Evolutionary conservation across 2,888 invertebrate species (phyloP).

Genomic region (Tetragnatha montana): DNA sequence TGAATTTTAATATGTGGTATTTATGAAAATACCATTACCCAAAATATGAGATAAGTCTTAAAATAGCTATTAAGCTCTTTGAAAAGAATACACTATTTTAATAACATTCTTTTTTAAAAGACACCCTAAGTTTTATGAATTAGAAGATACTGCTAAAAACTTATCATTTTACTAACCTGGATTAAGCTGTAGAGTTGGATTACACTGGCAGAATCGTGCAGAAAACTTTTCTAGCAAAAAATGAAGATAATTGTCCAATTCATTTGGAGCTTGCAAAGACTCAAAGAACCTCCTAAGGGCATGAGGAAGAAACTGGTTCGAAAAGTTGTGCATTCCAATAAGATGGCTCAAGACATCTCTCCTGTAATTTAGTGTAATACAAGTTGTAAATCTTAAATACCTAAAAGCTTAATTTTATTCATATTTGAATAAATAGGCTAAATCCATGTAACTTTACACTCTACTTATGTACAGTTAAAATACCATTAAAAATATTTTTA

Average conservation of each 20-base stretch:
- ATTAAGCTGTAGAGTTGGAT: slow-evolving; percentile 76
- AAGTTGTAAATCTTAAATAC: too few species aligned
- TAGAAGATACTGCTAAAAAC: background rate
- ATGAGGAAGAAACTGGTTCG: slow-evolving; percentile 78
- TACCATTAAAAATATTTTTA: background rate
- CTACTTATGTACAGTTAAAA: background rate
- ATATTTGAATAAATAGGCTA: background rate
- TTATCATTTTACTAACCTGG: slow-evolving; percentile 74
- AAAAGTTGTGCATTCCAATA: slow-evolving; percentile 77
- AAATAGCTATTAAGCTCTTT: too few species aligned
- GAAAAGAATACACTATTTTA: too few species aligned
- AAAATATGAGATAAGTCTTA: too few species aligned
- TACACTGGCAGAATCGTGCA: slow-evolving; percentile 77
- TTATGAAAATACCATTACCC: too few species aligned
- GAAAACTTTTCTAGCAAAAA: slow-evolving; percentile 78
- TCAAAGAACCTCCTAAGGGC: slow-evolving; percentile 77
- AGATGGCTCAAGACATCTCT: slow-evolving; percentile 76
- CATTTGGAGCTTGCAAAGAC: slow-evolving; percentile 77
- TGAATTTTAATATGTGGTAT: too few species aligned
- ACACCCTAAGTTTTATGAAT: too few species aligned
- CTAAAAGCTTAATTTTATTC: background rate
- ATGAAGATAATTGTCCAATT: slow-evolving; percentile 77
- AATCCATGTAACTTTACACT: background rate
- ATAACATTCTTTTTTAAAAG: too few species aligned
- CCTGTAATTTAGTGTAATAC: slow-evolving; percentile 67